Evolutionary conservation across 2,797 vertebrate species (phyloP), one percentile per base, ranked within the genome.

Genomic region (Arnoldichthys spilopterus): DNA sequence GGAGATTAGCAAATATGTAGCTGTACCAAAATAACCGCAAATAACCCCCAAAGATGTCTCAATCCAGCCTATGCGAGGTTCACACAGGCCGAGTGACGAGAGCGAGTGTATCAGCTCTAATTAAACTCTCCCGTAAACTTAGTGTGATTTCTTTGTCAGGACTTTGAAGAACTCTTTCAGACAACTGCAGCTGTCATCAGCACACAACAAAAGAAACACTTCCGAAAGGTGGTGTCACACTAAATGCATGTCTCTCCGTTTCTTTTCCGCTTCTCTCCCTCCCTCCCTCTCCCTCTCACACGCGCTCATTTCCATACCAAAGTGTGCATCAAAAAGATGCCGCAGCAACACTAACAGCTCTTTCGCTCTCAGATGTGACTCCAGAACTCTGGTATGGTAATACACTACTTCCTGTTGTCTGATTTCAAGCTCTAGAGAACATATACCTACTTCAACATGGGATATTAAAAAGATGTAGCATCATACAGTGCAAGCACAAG

Each of bases 161-260:
- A 74, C 72, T 63, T 24, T 69, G 34, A 30, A 45, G 43, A 58
- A 72, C 69, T 69, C 30, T 56, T 64, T 63, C 13, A 61, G 43
- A 71, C 73, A 37, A 32, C 54, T 54, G 71, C 58, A 78, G 59
- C 26, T 26, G 5, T 75, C 78, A 78, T 34, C 69, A 37, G n/a
- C 18, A 45, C 7, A 6, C 51, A 81, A 81, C 34, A 71, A 77
- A 75, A 43, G 26, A 24, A 47, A 72, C 12, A 30, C 40, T 47
- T 71, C 69, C 56, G 66, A 78, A 58, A 64, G 37, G 64, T 16
- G 30, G 49, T 12, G 72, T 28, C 51, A 78, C 18, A 69, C 30
- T 73, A 43, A 45, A 61, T 68, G 61, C 67, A 69, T 67, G 28
- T 63, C 76, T 68, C 53, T 45, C 67, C 37, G 15, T 62, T 26